Evolutionary conservation across 2,113 vertebrate genomes (phyloP).

Genomic region (Diadophis punctatus): DNA sequence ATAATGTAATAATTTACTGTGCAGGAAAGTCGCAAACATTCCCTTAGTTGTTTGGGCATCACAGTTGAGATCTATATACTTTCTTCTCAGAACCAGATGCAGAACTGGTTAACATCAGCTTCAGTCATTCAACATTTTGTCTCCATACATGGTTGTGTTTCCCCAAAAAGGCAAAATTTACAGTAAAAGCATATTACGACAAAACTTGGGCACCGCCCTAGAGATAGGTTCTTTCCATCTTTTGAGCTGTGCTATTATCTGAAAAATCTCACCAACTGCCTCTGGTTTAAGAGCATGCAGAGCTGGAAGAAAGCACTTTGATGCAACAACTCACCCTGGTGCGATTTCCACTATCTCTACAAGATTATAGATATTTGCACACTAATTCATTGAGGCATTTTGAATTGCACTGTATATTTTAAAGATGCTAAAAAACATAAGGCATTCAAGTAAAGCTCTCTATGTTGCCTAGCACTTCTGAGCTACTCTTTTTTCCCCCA

Average conservation of each 20-base stretch:
- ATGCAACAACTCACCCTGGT: fast-evolving
- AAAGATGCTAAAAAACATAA: not conserved
- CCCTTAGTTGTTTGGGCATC: not conserved
- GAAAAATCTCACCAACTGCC: not conserved
- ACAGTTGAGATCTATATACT: not conserved
- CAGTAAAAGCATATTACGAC: not conserved
- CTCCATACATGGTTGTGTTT: not conserved
- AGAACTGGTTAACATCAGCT: not conserved
- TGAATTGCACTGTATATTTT: not conserved
- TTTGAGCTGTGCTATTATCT: not conserved
- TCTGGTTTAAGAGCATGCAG: fast-evolving
- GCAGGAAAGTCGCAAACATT: not conserved
- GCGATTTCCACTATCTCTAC: not conserved
- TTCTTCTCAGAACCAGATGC: not conserved
- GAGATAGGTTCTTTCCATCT: not conserved
- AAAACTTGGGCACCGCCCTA: not conserved
- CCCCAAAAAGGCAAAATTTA: not conserved
- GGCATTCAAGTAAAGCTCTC: not conserved
- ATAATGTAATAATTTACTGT: not conserved
- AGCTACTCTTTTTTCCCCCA: not conserved
- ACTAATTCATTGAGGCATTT: not conserved
- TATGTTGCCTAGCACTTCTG: not conserved
- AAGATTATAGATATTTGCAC: not conserved
- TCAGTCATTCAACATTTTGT: not conserved
- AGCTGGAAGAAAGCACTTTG: fast-evolving